Evolutionary conservation across 1,140 invertebrate genomes (phyloP).

Genomic region (Eulimnadia texana): DNA sequence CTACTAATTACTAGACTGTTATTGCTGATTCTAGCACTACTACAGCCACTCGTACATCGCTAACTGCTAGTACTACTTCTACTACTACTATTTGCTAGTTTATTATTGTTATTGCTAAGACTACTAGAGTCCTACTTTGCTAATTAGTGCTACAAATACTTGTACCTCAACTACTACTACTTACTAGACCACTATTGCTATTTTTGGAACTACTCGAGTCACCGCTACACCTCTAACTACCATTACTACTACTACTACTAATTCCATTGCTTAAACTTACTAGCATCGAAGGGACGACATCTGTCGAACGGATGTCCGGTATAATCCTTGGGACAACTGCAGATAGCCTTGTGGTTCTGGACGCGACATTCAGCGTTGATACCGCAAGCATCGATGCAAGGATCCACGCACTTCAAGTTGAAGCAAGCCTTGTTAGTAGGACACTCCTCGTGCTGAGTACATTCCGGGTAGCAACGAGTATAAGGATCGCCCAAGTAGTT

Average conservation of each 20-base stretch:
- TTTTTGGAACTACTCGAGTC: too few relatives aligned
- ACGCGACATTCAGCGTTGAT: conserved; percentile 62
- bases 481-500: conserved; percentile 37
- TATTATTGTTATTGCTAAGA: too few relatives aligned
- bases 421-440: conserved; percentile 40
- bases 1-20: too few relatives aligned
- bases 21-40: too few relatives aligned
- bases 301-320: conserved; percentile 69
- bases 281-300: conserved; percentile 60
- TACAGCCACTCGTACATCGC: too few relatives aligned
- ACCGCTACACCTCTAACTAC: too few relatives aligned
- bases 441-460: conserved; percentile 28
- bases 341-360: conserved; percentile 56
- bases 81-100: too few relatives aligned
- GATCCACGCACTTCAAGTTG: conserved; percentile 58
- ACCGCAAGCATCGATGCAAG: conserved; percentile 57
- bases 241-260: conserved; percentile 4
- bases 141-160: too few relatives aligned
- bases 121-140: too few relatives aligned
- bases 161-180: too few relatives aligned
- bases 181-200: too few relatives aligned
- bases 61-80: too few relatives aligned
- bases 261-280: conserved; percentile 26
- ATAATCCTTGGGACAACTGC: conserved; percentile 70
- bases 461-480: conserved; percentile 26